Base-by-base conservation (phyloP, 2,888 invertebrate species). In the Aphelenchoides bicaudatus region DNA sequence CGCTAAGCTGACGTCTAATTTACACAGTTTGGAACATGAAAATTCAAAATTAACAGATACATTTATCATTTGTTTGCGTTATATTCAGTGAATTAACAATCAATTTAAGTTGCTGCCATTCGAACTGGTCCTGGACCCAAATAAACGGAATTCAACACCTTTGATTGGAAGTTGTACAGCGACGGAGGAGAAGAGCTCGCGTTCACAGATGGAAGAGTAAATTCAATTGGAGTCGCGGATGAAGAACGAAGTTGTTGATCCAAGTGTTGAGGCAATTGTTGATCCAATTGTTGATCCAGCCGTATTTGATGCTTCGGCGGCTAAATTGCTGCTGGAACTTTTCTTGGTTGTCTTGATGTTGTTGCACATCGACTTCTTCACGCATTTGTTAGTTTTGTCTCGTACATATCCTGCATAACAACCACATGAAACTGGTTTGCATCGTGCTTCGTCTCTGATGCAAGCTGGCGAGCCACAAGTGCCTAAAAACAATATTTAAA, bases 381-480 rank as follows among this genome's bases (percentile, higher is more conserved):
- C 57, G 34, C 58, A 58, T 5, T 6, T 19, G 16, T 47, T 34
- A 25, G 8, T 30, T 2, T 43, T 16, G 27, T 56, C 28, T 21
- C 58, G 39, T 10, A 58, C 58, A 21, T 39, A 58, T 5, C 58
- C 58, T 19, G 30, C 28, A 1, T 54, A 23, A 27, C 61, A 61
- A 10, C 61, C 61, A 30, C 61, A 61, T n/a, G 29, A 39, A 0
- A 52, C 52, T 27, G 52, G 39, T 23, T 23, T n/a, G 2, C 28
- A 29, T 27, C 58, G 39, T n/a, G 13, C 31, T 30, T 58, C n/a
- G 25, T 8, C 37, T 6, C 39, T 39, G 16, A 10, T 29, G 30
- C 58, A 57, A 25, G 53, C 55, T n/a, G 57, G 57, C n/a, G 30
- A 34, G 13, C 53, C 59, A 28, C 61, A 61, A 1, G 51, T 61